Base-by-base conservation (phyloP, 2,888 invertebrate species). In the Tenthredo scrophulariae region DNA sequence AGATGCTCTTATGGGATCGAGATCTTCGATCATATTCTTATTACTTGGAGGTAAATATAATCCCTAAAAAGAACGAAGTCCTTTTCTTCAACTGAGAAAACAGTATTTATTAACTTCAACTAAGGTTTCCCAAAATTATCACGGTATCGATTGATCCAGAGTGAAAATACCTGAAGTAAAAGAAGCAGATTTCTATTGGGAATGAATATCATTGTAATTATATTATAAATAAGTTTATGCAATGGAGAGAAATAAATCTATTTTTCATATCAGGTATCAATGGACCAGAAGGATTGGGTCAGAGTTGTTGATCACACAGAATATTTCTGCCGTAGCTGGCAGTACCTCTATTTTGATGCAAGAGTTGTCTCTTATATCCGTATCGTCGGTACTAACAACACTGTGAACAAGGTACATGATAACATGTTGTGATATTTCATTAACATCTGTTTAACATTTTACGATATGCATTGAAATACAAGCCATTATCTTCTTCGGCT, bases 311-410 rank as follows among this genome's bases (percentile, higher is more conserved):
- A 99, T 94, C 97, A 99, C 94, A 97, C 97, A 87, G 95, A 96
- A 88, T 98, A 97, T 94, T 96, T 97, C 92, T 99, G 99, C 93
- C 96, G 99, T 86, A 99, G 99, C 26, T 99, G 98, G 98, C 99
- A 99, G 94, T 96, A 96, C 92, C 95, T 99, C 79, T 98, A 97
- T 94, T 99, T 99, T 94, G 96, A 96, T 89, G 96, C 97, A 54
- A 94, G 98, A 86, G 98, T 99, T 84, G 98, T 98, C 86, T 97
- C 97, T 94, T 97, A 95, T 93, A 96, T 97, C 88, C 95, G 96
- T 89, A 94, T 97, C 86, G 96, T 97, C 84, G 99, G 99, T 89
- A 99, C 98, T 29, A 97, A 98, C 93, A 99, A 99, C 93, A 98
- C 99, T 22, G 97, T 98, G 40, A 99, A 99, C 93, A 97, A 98